These are phyloP conservation scores for Abscondita cerata DNA, from an alignment of 2,888 invertebrate genomes.

Conservation along the genomic window DNA sequence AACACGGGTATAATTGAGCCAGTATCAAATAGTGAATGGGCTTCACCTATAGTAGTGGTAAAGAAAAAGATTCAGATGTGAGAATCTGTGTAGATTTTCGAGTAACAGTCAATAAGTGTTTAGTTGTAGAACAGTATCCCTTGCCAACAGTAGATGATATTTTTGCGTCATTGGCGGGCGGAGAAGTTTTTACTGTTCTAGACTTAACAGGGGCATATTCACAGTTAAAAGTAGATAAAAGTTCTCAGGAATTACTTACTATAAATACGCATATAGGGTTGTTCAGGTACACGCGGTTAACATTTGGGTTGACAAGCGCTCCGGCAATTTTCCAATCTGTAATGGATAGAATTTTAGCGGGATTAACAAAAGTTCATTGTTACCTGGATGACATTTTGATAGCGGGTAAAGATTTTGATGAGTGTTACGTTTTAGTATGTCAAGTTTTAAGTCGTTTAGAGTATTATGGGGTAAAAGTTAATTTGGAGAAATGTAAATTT, in stretches of 20 bases:
- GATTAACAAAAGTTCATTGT: not conserved
- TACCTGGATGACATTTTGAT: slow-evolving; percentile 9
- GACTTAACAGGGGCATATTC: slow-evolving; percentile 41
- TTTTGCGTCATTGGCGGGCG: slow-evolving; percentile 41
- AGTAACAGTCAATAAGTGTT: slow-evolving; percentile 37
- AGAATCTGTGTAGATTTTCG: slow-evolving; percentile 39
- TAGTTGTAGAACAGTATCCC: slow-evolving; percentile 43
- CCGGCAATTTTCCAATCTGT: slow-evolving; percentile 37
- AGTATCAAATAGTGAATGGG: not conserved
- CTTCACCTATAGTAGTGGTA: too few relatives aligned
- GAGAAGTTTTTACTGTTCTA: slow-evolving; percentile 37
- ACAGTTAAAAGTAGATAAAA: slow-evolving; percentile 38
- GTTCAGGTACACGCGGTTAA: slow-evolving; percentile 38
- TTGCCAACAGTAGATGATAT: slow-evolving; percentile 45
- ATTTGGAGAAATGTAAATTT: not conserved
- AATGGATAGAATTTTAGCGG: slow-evolving; percentile 11
- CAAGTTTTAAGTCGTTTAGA: not conserved
- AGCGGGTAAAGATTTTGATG: not conserved
- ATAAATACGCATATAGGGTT: slow-evolving; percentile 43
- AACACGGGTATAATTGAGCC: not conserved
- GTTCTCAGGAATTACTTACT: slow-evolving; percentile 36
- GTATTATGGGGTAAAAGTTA: not conserved
- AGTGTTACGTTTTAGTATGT: not conserved
- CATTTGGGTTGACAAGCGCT: slow-evolving; percentile 40
- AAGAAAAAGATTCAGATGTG: too few relatives aligned